Conservation (phyloP, 2,113 vertebrate genomes). For the Trochalopteron elliotii region DNA sequence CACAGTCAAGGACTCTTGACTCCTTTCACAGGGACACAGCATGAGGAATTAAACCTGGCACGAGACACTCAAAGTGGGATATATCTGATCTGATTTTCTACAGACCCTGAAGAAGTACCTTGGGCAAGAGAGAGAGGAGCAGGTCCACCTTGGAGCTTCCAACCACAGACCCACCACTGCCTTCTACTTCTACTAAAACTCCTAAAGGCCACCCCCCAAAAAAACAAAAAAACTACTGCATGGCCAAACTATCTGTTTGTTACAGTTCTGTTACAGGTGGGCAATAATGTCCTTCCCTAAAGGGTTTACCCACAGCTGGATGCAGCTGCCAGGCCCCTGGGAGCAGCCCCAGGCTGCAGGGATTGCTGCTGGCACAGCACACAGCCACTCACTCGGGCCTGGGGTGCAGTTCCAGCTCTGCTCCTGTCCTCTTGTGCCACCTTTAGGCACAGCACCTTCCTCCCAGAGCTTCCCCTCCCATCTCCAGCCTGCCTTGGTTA, state of each 20-base stretch:
- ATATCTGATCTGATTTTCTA: neutral
- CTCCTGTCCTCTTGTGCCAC: slow-evolving; percentile 2
- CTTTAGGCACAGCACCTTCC: neutral
- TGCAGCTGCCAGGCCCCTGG: neutral
- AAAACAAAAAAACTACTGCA: neutral
- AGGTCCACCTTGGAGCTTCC: neutral
- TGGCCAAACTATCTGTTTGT: neutral
- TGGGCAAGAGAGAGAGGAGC: neutral
- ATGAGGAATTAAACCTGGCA: neutral
- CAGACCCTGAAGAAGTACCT: neutral
- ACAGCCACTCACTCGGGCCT: neutral
- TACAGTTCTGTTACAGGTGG: neutral
- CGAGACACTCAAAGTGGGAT: neutral
- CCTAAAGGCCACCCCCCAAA: neutral
- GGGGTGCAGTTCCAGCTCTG: neutral
- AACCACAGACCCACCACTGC: neutral
- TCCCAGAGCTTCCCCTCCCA: neutral
- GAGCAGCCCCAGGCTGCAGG: neutral
- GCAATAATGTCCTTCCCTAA: neutral
- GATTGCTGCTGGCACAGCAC: neutral
- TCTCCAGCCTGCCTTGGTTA: neutral
- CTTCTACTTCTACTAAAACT: neutral
- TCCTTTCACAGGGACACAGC: neutral
- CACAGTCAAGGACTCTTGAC: neutral
- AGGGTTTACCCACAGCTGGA: neutral